Evolutionary conservation across 2,113 vertebrate genomes (phyloP), one percentile per base, ranked within the genome.

Genomic region (Balaeniceps rex): DNA sequence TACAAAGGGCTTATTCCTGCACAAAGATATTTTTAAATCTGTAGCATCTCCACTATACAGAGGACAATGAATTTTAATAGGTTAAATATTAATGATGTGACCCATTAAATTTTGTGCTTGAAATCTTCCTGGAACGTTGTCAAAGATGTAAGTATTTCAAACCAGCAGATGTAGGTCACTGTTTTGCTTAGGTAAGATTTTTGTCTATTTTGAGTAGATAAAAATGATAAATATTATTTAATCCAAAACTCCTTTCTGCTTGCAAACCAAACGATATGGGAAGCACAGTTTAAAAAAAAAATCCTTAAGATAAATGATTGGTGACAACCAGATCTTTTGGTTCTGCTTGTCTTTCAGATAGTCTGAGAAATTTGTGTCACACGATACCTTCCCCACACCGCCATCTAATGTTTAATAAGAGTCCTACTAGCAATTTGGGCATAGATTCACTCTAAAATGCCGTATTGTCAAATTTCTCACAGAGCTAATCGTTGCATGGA

Each of bases 371-470:
- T 63, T 9, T 9, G 5, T 49, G 68, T 68, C 81, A 57, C 46
- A 44, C 74, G 60, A 42, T 69, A 22, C 68, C 76, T 95, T 96
- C 92, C 78, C 90, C 95, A 94, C 72, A 95, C 47, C 0, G 90
- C 93, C 95, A 96, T 29, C 96, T 96, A 89, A 90, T 65, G 96
- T 75, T 81, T 64, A 60, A 6, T 15, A 31, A 17, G 65, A 78
- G 70, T 65, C 65, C 60, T 77, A 25, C 91, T 38, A 6, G 0
- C 12, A 25, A 4, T 38, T 34, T 40, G 31, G 34, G 31, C 46
- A n/a, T 28, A 9, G 16, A 8, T 63, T 25, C 11, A 8, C 52
- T 38, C 44, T 65, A 5, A 71, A 49, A 64, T 57, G 51, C 18
- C 22, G 7, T 58, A 3, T 3, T 55, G 42, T 40, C 72, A 19